Evolutionary conservation across 2,113 vertebrate species (phyloP), one percentile per base, ranked within the genome.

Genomic region (Colossoma macropomum): DNA sequence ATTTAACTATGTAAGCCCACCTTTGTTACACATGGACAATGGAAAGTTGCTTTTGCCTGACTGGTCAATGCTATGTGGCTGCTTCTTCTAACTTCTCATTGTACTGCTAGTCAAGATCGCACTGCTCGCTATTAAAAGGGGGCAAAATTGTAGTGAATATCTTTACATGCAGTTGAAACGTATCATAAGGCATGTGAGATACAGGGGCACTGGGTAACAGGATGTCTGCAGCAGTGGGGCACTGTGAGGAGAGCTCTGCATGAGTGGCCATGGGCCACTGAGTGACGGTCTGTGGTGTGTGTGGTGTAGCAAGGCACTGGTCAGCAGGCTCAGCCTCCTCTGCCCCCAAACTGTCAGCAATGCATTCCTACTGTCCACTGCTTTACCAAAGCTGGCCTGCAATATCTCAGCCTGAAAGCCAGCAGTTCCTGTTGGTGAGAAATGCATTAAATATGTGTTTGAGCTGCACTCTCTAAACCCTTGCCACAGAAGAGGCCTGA

Each of bases 281-380:
- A 7, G 34, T 81, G 50, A 41, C 17, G 23, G 69, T 38, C 21
- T 60, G 66, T n/a, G n/a, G n/a, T 19, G n/a, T 34, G 30, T 59
- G 27, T 32, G 27, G 34, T 75, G 17, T 48, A 41, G 27, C 54
- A 75, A 70, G 54, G 13, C 38, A 77, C 79, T 62, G 41, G 56
- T 32, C 25, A n/a, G 56, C 54, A 76, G 56, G 56, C 56, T 76
- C 60, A 23, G 56, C 74, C 74, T 76, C 32, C 32, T 34, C 50
- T 50, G 27, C 32, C 56, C 23, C 30, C 19, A 25, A 25, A 41
- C 30, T 63, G 56, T 45, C 34, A 17, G 27, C 41, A 63, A 11
- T 34, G 59, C 59, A 34, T 76, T 76, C 38, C 6, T 76, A 54
- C n/a, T 60, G 75, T 60, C 75, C 10, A 27, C 34, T 63, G n/a